These are phyloP conservation scores for Torymus tubicola DNA, from an alignment of 2,888 invertebrate genomes.

Conservation along the genomic window DNA sequence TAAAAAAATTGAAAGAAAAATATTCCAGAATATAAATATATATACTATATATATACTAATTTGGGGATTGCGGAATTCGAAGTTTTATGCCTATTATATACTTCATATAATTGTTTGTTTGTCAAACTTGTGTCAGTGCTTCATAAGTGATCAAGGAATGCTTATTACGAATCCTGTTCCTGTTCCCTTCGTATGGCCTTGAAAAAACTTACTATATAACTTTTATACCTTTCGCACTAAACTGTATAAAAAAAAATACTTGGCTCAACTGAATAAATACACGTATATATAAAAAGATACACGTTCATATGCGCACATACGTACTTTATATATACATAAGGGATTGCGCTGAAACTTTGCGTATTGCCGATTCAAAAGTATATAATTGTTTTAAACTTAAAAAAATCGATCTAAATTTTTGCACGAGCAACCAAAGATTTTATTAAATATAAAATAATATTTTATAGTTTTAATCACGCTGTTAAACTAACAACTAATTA, in stretches of 20 bases:
- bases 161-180: constrained; percentile 55
- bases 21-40: too few relatives aligned
- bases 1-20: too few relatives aligned
- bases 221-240: constrained; percentile 71
- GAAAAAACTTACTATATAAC: constrained; percentile 66
- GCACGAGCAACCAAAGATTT: too few relatives aligned
- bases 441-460: too few relatives aligned
- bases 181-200: constrained; percentile 59
- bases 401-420: too few relatives aligned
- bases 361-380: constrained; percentile 47
- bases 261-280: constrained; percentile 43
- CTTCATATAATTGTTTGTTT: neutral
- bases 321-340: constrained; percentile 3
- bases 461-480: too few relatives aligned
- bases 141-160: constrained; percentile 42
- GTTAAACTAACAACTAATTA: too few relatives aligned
- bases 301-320: constrained; percentile 35
- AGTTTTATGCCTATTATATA: too few relatives aligned
- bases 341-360: neutral
- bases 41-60: too few relatives aligned
- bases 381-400: constrained; percentile 10
- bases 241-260: constrained; percentile 46
- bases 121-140: constrained; percentile 8
- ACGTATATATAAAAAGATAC: constrained; percentile 16
- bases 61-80: too few relatives aligned